A percentile compares a stretch with the other conserved stretches of the same genome.
phyloP scores from a whole-genome alignment of 2,888 invertebrate genomes.

The Crepidodera aurea region DNA sequence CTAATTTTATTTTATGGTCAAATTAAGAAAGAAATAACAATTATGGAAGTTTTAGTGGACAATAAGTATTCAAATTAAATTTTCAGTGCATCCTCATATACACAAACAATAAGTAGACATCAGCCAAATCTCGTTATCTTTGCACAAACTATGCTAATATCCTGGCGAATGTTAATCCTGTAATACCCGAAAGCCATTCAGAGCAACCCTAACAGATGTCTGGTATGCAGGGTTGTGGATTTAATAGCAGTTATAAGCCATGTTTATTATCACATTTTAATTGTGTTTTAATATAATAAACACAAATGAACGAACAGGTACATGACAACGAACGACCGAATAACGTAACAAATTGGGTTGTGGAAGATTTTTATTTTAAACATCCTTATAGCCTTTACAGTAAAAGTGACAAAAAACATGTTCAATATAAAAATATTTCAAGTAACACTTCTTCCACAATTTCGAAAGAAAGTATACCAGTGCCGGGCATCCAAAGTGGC shows the following conservation, averaged over 20 bases:
- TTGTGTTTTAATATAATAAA: constrained; percentile 24
- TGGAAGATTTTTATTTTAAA: too few relatives aligned
- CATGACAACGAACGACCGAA: background rate
- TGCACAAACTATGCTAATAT: constrained; percentile 40
- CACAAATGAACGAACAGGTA: constrained; percentile 17
- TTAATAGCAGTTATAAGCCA: constrained; percentile 34
- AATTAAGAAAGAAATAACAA: constrained; percentile 54
- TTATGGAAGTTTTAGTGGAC: background rate
- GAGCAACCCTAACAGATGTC: constrained; percentile 35
- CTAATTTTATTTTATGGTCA: constrained; percentile 49
- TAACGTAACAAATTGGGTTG: too few relatives aligned
- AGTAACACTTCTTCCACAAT: too few relatives aligned
- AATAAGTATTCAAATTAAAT: constrained; percentile 20
- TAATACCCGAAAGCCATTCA: constrained; percentile 31
- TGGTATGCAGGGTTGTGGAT: constrained; percentile 28
- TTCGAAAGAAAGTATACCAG: too few relatives aligned
- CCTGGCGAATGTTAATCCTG: constrained; percentile 36
- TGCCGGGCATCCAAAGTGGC: too few relatives aligned
- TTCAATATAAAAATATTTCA: too few relatives aligned
- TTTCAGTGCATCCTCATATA: constrained; percentile 6
- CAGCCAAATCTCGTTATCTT: constrained; percentile 33
- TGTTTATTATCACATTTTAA: constrained; percentile 33
- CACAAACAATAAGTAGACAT: constrained; percentile 33
- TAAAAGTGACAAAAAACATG: too few relatives aligned
- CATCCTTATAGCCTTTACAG: too few relatives aligned